Base-by-base conservation (phyloP, 2,113 vertebrate species). In the Accipiter virgatus region DNA sequence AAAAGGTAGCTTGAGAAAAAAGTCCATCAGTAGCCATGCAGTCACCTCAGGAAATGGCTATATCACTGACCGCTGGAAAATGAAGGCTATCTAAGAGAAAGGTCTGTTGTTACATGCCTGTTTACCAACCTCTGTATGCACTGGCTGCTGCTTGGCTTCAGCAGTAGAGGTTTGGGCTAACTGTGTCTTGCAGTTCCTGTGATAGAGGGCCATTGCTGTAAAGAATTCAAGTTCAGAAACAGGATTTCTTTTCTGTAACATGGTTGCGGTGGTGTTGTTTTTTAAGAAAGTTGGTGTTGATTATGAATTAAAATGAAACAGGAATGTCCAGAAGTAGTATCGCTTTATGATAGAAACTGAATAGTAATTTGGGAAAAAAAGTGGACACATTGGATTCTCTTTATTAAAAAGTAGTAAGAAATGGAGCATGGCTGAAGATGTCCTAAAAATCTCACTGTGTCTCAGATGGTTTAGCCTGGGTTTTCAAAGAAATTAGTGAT, bases 361-460 rank as follows among this genome's bases (percentile, higher is more conserved):
- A 71, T 32, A 45, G 12, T 45, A 40, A 62, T 75, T 74, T 65
- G 47, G 25, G 26, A 73, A 73, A 62, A 62, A 48, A 85, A 17
- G 1, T 1, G 1, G 7, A 13, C 20, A 11, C 5, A 10, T 31
- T 3, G 3, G 5, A 40, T 48, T 90, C 79, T 20, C 11, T 84
- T 73, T 38, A n/a, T 53, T 63, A 50, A 85, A 72, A 80, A 52
- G 9, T 22, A 29, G 15, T n/a, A 67, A 80, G n/a, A 7, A 66
- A 53, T 50, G n/a, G 19, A 20, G 36, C 15, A 42, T 7, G 34
- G 18, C 36, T 80, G 31, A 80, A 86, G 10, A 48, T 56, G 8
- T 61, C 45, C 15, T 63, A 62, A 31, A 79, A 88, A 20, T 66
- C 16, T 81, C 34, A 50, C 13, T 21, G 2, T 29, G 2, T 84